Base-by-base conservation (phyloP, 2,888 invertebrate genomes). In the Machimus rusticus region DNA sequence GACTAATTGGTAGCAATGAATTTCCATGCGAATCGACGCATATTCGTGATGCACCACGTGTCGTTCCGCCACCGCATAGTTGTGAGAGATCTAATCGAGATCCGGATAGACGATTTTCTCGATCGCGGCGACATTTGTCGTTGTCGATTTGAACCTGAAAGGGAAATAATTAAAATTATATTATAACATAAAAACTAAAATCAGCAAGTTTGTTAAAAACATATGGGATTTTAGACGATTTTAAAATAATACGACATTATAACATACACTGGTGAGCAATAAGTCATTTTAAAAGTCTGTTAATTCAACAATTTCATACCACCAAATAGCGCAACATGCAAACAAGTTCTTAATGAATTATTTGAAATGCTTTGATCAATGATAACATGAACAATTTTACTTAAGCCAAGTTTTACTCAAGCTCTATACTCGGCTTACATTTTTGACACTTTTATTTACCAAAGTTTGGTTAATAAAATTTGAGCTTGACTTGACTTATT, bases 91-190 rank as follows among this genome's bases (percentile, higher is more conserved):
- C 93, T 88, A 92, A 90, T 78, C 92, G 91, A 87, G 90, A 90
- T 88, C 91, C 90, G 87, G 91, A 90, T 86, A 91, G 88, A 87
- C 91, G 91, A 86, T 90, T 89, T 89, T 91, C 91, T 90, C 92
- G 91, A 90, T 93, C 93, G 88, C 92, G 92, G 90, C 92, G 92
- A 90, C 92, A 91, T 91, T 93, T 93, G 90, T 93, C 93, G 91
- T 93, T 93, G 90, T 93, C 93, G 90, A 93, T 90, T 90, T 93
- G 93, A 91, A 93, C 92, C 93, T 93, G 90, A 6, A 90, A 89
- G 76, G 84, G n/a, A 37, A 77, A 84, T 31, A 14, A 74, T 16
- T 39, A 14, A 76, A 76, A 76, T 76, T 39, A 34, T 19, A 12
- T 37, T 76, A 37, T 16, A 39, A 14, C 16, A 8, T 31, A 76